Base-by-base conservation (phyloP, 2,113 vertebrate species). In the Stigmatopora nigra region DNA sequence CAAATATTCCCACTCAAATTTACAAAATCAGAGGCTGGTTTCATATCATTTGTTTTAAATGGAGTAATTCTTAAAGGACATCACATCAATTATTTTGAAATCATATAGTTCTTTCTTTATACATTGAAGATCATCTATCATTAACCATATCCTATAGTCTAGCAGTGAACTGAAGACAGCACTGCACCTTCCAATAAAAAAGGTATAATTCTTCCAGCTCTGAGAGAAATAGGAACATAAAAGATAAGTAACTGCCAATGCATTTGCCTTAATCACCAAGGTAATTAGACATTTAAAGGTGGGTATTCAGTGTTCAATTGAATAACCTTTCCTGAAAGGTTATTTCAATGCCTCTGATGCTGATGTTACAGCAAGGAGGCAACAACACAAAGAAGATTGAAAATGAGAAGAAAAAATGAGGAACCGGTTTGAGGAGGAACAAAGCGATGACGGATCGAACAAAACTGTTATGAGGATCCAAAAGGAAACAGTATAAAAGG, bases 261-360 rank as follows among this genome's bases (percentile, higher is more conserved):
- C 67, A 55, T 81, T 76, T 71, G 69, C 46, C 60, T 68, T 47
- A 73, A 67, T 73, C n/a, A 22, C 67, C 63, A 55, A 81, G 69
- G 64, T 84, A 87, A 85, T 85, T 82, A 73, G 65, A 72, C 48
- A 77, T 78, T 83, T 79, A 65, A 82, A 79, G 59, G 72, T 48
- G 44, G 74, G 68, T 65, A 59, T 38, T 66, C 67, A 76, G 47
- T 72, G 64, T 63, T 67, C 45, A 41, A 55, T 79, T 64, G 73
- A 78, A 78, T 61, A 63, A 52, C 45, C 36, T n/a, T 3, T 62
- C 79, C 70, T 70, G 80, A 80, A 38, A 66, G 52, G 22, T n/a
- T 63, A 63, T 46, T 68, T 75, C 70, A 59, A 66, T 61, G 25
- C 16, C 20, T 56, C 47, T 55, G 67, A 38, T 35, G 67, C 69